Conservation (phyloP, 1,140 invertebrate species). For the Brachionus plicatilis region DNA sequence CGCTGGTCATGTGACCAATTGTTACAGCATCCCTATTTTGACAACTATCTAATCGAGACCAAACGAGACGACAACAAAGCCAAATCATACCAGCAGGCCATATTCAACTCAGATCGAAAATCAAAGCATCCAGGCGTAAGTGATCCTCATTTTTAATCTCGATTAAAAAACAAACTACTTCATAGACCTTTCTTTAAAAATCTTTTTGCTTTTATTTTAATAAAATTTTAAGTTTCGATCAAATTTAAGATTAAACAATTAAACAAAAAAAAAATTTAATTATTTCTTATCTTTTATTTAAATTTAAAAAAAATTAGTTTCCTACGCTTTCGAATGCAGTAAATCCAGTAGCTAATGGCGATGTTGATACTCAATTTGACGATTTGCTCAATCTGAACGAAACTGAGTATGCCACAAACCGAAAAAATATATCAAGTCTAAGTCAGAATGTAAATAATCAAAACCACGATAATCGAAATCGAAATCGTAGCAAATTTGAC, state of each 20-base stretch:
- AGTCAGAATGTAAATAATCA: background rate
- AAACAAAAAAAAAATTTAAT: background rate
- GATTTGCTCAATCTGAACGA: slow-evolving; percentile 16
- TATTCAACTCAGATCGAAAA: slow-evolving; percentile 32
- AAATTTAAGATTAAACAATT: background rate
- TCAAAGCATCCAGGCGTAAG: slow-evolving; percentile 35
- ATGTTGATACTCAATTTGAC: background rate
- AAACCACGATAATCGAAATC: background rate
- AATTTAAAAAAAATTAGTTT: slow-evolving; percentile 8
- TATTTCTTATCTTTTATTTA: background rate
- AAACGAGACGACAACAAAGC: slow-evolving; percentile 34
- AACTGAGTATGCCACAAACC: slow-evolving; percentile 7
- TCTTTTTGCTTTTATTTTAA: background rate
- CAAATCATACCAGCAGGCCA: slow-evolving; percentile 31
- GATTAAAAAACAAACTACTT: background rate
- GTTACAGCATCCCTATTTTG: slow-evolving; percentile 78
- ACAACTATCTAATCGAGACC: slow-evolving; percentile 44
- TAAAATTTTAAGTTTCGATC: background rate
- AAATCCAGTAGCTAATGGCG: background rate
- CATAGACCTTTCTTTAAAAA: background rate
- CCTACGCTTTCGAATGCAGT: background rate
- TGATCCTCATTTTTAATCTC: background rate
- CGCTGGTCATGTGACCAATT: slow-evolving; percentile 83
- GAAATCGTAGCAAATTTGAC: slow-evolving; percentile 41
- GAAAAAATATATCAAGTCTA: slow-evolving; percentile 17